phyloP scores from a whole-genome alignment of 2,888 invertebrate species.

The Drosophila lacicola region DNA sequence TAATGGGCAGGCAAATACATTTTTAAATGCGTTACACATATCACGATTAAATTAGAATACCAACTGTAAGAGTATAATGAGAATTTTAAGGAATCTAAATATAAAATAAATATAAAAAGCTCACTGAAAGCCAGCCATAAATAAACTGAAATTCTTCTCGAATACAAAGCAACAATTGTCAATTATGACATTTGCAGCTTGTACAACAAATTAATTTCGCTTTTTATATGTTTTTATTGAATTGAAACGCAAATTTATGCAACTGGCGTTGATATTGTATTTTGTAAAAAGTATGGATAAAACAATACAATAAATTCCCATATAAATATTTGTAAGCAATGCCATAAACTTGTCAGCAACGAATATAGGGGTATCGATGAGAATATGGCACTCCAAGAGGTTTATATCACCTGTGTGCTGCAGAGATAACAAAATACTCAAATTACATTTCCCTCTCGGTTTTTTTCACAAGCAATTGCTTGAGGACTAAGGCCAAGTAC shows the following conservation, averaged over 20 bases:
- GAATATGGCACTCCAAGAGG: background rate
- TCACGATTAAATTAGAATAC: background rate
- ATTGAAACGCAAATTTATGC: slow-evolving; percentile 61
- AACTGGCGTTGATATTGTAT: slow-evolving; percentile 26
- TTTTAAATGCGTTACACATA: background rate
- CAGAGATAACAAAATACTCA: slow-evolving; percentile 19
- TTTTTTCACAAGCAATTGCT: slow-evolving; percentile 25
- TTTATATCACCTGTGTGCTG: background rate
- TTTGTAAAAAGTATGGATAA: slow-evolving; percentile 38
- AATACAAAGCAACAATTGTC: slow-evolving; percentile 23
- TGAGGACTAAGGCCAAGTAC: slow-evolving; percentile 2
- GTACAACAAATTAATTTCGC: slow-evolving; percentile 47
- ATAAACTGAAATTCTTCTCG: slow-evolving; percentile 5
- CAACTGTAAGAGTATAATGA: background rate
- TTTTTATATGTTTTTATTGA: slow-evolving; percentile 38
- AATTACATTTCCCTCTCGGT: slow-evolving; percentile 8
- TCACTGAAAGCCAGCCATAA: slow-evolving; percentile 36
- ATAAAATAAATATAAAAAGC: slow-evolving; percentile 9
- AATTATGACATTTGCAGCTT: slow-evolving; percentile 53
- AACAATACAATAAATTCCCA: slow-evolving; percentile 46
- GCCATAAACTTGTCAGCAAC: slow-evolving; percentile 42
- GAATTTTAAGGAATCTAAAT: background rate
- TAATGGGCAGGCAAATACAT: background rate
- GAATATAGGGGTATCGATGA: background rate
- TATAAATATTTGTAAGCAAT: slow-evolving; percentile 35